Percentiles rank a stretch among this genome's conserved stretches.
Evolutionary conservation across 2,113 vertebrate species (phyloP).

Genomic region (Campylomormyrus tamandua): DNA sequence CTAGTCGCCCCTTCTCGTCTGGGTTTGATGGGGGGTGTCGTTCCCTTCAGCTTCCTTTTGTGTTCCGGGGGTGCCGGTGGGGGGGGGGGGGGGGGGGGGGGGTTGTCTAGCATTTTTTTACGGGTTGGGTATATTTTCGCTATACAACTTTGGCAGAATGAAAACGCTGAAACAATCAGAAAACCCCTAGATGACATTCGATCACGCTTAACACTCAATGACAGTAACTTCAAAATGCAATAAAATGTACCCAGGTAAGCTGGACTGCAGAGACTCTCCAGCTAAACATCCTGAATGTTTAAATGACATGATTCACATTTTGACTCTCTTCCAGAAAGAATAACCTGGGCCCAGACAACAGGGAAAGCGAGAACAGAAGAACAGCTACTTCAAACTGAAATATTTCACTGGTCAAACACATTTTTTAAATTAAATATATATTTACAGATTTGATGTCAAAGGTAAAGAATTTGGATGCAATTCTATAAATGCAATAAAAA

Average conservation of each 20-base stretch:
- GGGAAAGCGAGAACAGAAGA: not conserved
- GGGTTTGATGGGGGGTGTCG: no score
- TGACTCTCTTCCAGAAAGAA: constrained; percentile 19
- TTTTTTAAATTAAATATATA: not conserved
- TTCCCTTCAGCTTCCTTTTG: no score
- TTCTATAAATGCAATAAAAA: not conserved
- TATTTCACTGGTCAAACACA: not conserved
- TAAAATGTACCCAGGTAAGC: not conserved
- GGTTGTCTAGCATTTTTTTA: not conserved
- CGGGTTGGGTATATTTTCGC: not conserved
- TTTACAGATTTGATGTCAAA: not conserved
- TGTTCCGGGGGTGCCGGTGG: no score
- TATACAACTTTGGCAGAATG: not conserved
- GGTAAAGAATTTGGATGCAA: not conserved
- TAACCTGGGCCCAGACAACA: not conserved
- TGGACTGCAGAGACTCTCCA: not conserved
- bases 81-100: not conserved
- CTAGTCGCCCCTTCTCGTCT: no score
- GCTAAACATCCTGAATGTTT: not conserved
- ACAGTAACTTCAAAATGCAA: not conserved
- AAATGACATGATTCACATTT: not conserved
- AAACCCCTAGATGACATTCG: not conserved
- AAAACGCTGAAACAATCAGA: not conserved
- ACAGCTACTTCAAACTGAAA: not conserved
- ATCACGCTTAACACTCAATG: not conserved